phyloP scores from a whole-genome alignment of 2,113 vertebrate species.

The Amblyopsis rosae region DNA sequence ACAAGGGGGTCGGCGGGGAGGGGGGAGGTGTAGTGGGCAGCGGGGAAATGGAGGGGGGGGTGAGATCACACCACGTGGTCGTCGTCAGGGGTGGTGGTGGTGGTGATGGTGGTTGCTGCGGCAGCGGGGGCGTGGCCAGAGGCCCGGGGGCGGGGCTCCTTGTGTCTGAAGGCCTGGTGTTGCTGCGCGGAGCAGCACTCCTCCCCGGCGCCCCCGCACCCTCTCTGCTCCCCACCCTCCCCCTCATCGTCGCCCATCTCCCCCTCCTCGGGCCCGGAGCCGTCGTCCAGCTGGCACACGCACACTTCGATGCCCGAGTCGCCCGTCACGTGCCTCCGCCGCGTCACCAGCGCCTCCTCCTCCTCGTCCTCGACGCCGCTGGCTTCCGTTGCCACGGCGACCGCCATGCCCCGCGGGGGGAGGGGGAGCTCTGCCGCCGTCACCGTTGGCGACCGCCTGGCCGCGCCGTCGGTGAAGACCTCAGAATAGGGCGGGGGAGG shows the following conservation, averaged over 20 bases:
- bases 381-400: not conserved
- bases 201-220: slow-evolving; percentile 59
- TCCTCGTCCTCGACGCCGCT: slow-evolving; percentile 45
- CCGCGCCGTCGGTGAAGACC: slow-evolving; percentile 56
- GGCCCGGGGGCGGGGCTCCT: slow-evolving; percentile 55
- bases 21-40: not conserved
- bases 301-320: slow-evolving; percentile 85
- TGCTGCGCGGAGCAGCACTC: slow-evolving; percentile 68
- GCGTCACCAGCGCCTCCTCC: slow-evolving; percentile 71
- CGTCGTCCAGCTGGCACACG: slow-evolving; percentile 75
- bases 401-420: slow-evolving; percentile 15
- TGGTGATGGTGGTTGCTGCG: no score
- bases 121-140: slow-evolving; percentile 41
- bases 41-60: no score
- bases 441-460: slow-evolving; percentile 31
- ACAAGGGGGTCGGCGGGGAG: not conserved
- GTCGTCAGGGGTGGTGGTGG: slow-evolving; percentile 62
- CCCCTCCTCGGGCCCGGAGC: slow-evolving; percentile 68
- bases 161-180: slow-evolving; percentile 57
- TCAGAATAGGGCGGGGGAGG: slow-evolving; percentile 83
- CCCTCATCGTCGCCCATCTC: slow-evolving; percentile 73
- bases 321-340: slow-evolving; percentile 79
- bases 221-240: slow-evolving; percentile 56
- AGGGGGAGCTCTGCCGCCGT: slow-evolving; percentile 3
- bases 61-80: slow-evolving; percentile 69